phyloP scores from a whole-genome alignment of 2,888 invertebrate genomes.

The Acrocera orbiculus region DNA sequence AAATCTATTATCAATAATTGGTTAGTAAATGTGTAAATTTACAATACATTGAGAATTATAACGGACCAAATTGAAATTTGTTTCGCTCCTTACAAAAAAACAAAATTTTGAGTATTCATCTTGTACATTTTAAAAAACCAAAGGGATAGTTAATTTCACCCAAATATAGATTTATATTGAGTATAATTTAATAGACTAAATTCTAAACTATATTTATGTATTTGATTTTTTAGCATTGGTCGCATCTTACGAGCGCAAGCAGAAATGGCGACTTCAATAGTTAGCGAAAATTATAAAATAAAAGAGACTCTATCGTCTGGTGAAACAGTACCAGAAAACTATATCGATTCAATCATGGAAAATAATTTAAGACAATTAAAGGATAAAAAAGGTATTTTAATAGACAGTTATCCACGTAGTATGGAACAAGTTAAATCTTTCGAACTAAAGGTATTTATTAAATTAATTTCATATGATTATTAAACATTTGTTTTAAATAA shows the following conservation, averaged over 20 bases:
- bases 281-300: slow-evolving; percentile 46
- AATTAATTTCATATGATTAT: background rate
- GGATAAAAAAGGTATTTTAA: slow-evolving; percentile 59
- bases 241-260: slow-evolving; percentile 57
- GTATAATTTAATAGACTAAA: background rate
- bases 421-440: slow-evolving; percentile 74
- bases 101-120: no score
- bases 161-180: background rate
- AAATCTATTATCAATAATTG: no score
- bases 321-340: slow-evolving; percentile 62
- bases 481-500: background rate
- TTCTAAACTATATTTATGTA: background rate
- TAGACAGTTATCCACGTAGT: slow-evolving; percentile 91
- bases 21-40: no score
- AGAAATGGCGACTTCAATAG: slow-evolving; percentile 43
- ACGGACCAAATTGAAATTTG: no score
- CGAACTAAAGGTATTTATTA: slow-evolving; percentile 57
- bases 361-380: slow-evolving; percentile 42
- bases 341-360: slow-evolving; percentile 59
- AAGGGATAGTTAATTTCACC: no score
- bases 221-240: slow-evolving; percentile 41
- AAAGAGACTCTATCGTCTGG: slow-evolving; percentile 56
- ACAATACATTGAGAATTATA: no score
- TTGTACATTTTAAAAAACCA: no score
- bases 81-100: no score